These are phyloP conservation scores for Anastrepha ludens DNA, from an alignment of 1,140 invertebrate genomes.

Conservation along the genomic window DNA sequence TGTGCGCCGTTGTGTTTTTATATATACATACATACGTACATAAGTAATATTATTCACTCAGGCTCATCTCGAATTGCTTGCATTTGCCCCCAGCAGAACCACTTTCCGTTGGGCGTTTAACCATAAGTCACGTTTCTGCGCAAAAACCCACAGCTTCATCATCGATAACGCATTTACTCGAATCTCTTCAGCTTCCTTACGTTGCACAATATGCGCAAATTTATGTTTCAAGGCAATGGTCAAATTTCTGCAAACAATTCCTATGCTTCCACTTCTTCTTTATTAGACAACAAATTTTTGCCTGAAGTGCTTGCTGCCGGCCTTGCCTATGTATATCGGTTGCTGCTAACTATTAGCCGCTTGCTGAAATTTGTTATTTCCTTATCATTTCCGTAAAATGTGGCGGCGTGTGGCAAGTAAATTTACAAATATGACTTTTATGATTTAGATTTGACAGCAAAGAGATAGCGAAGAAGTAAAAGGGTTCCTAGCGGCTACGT, in stretches of 20 bases:
- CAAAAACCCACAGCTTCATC: neutral
- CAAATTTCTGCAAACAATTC: neutral
- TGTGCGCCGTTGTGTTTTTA: too few relatives aligned
- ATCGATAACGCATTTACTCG: conserved; percentile 26
- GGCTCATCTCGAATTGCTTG: neutral
- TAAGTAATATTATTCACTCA: neutral
- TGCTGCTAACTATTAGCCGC: neutral
- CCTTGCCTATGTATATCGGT: neutral
- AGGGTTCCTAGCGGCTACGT: neutral
- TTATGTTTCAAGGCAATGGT: neutral
- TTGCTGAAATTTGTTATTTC: neutral
- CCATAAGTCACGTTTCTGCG: conserved; percentile 46
- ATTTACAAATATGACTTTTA: conserved; percentile 40
- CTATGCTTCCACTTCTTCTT: neutral
- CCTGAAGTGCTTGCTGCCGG: neutral
- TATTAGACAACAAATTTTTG: neutral
- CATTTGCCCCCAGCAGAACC: neutral
- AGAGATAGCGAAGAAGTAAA: neutral
- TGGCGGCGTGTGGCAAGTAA: conserved; percentile 45
- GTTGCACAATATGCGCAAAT: neutral
- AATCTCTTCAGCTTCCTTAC: neutral
- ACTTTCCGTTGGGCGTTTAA: conserved; percentile 19
- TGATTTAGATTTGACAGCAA: conserved; percentile 42
- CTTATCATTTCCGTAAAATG: conserved; percentile 37
- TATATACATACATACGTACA: too few relatives aligned